Evolutionary conservation across 2,888 invertebrate genomes (phyloP), one percentile per base, ranked within the genome.

Genomic region (Apocheima hispidaria): DNA sequence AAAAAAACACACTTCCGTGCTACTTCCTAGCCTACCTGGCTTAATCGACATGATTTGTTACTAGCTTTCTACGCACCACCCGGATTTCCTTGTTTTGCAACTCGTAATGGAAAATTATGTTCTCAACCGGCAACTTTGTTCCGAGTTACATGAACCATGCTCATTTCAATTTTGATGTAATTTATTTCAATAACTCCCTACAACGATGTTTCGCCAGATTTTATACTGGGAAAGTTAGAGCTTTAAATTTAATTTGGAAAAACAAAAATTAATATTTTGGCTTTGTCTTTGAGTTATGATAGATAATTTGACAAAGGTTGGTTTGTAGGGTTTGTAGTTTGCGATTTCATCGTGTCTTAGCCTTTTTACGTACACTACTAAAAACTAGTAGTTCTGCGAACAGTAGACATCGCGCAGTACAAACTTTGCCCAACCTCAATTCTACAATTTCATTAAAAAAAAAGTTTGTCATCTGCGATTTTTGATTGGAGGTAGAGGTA

Each of bases 91-190:
- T 72, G 75, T 75, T 78, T 70, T 63, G 69, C 70, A 62, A 60
- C 70, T 57, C 62, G 66, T 65, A 77, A 74, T 76, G 73, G 75
- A 72, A 74, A 78, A 78, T 79, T 77, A 77, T 70, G 70, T 66
- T 65, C 68, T 60, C 63, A 46, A 30, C 62, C 61, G 66, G 52
- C 16, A 70, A 73, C 70, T 75, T 75, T 72, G 68, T 62, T 62
- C 65, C 57, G 71, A 72, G 61, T 65, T 59, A 54, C 61, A 59
- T 55, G 61, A 49, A 58, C 41, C 56, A 53, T 57, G 56, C 62
- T 63, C 54, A 59, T 67, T 65, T 63, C 63, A 68, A 65, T 65
- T 60, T 61, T 48, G 59, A 59, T 53, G 56, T 60, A 60, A 68
- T 65, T 68, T 62, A 61, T 65, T 65, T 59, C 51, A 59, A 59